Evolutionary conservation across 2,113 vertebrate genomes (phyloP).

Genomic region (Sturnira hondurensis): DNA sequence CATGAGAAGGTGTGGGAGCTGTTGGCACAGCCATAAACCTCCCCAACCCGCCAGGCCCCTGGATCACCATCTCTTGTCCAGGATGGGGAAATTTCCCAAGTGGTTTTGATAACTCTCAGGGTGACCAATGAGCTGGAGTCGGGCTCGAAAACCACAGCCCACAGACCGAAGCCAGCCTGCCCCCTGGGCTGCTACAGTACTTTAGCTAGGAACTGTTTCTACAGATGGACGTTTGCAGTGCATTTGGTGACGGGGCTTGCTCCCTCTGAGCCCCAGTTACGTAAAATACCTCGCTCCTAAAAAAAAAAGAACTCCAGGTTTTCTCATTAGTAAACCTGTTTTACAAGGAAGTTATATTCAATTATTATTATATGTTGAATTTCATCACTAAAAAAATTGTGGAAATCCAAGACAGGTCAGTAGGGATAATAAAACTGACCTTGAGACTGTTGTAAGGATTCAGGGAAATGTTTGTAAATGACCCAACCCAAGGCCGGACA

Average conservation of each 20-base stretch:
- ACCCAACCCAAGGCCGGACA: neutral
- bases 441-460: neutral
- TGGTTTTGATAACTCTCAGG: neutral
- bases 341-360: neutral
- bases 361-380: neutral
- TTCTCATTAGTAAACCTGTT: neutral
- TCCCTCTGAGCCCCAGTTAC: neutral
- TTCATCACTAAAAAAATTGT: neutral
- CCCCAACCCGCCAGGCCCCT: neutral
- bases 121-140: neutral
- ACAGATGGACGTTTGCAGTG: too few relatives aligned
- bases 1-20: neutral
- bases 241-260: neutral
- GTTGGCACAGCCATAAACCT: neutral
- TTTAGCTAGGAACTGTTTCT: neutral
- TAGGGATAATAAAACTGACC: neutral
- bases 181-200: accelerated
- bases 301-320: neutral
- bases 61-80: neutral
- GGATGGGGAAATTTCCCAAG: neutral
- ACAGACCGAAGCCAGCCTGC: neutral
- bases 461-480: neutral
- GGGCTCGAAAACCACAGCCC: neutral
- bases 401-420: neutral
- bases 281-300: neutral